phyloP scores from a whole-genome alignment of 1,140 invertebrate genomes.

The Ceratosolen solmsi region DNA sequence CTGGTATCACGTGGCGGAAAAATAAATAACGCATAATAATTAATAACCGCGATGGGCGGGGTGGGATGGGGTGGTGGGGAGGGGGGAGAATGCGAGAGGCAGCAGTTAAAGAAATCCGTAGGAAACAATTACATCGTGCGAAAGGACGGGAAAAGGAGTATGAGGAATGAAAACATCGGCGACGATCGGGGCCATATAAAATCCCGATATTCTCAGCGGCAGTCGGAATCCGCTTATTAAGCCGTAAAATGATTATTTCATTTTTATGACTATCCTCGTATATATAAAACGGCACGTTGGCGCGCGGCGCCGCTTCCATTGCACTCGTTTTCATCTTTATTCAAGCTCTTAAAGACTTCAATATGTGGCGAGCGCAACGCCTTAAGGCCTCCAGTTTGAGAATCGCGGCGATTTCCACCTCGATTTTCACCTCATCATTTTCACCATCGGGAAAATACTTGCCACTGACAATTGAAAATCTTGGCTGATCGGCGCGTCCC shows the following conservation, averaged over 20 bases:
- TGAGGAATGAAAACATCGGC: background rate
- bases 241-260: constrained; percentile 39
- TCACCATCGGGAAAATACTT: constrained; percentile 41
- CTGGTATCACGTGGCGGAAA: too few species aligned
- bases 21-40: background rate
- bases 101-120: background rate
- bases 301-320: constrained; percentile 21
- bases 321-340: constrained; percentile 38
- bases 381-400: too few species aligned
- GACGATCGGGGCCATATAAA: background rate
- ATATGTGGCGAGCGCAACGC: background rate
- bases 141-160: background rate
- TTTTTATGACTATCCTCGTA: constrained; percentile 9
- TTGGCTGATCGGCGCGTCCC: background rate
- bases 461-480: constrained; percentile 40
- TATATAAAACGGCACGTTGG: background rate
- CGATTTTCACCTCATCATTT: background rate
- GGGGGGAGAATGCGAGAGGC: too few species aligned
- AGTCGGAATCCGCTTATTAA: constrained; percentile 31
- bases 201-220: background rate
- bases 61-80: too few species aligned
- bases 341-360: constrained; percentile 31
- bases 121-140: background rate
- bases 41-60: too few species aligned
- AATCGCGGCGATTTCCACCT: background rate